Base-by-base conservation (phyloP, 2,113 vertebrate genomes). In the Todiramphus chloris region DNA sequence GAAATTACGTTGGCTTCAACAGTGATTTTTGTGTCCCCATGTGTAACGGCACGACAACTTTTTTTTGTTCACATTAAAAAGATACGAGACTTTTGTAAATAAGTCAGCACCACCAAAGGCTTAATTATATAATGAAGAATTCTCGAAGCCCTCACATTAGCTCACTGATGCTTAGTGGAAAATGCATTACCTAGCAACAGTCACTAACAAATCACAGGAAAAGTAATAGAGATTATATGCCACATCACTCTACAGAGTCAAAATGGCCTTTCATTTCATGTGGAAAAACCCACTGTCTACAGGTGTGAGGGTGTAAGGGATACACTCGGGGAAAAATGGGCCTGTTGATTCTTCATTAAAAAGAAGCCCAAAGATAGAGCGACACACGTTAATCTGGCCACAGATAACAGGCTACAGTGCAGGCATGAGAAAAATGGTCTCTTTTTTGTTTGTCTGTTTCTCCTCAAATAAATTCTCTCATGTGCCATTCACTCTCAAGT, bases 131-230 rank as follows among this genome's bases (percentile, higher is more conserved):
- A 98, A 97, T 93, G 88, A 96, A 95, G 93, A 74, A 64, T 87
- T 96, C 93, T 96, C 11, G 1, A 87, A 89, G 73, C 27, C 88
- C 93, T 95, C 96, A 92, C 78, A 87, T 97, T 96, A 97, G 92
- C 88, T 96, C 75, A 75, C 70, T 87, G 72, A 94, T 91, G 91
- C 94, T 96, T 94, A 93, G 86, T 84, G 86, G 83, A 87, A 93
- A 96, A 97, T 77, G 73, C 79, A 97, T 97, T 93, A 94, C 97
- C 93, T 98, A 98, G 98, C 97, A 98, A 97, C 96, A 78, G 93
- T 94, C 73, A 96, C 94, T 91, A 96, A 95, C 95, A 97, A 97
- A 97, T 86, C 62, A 58, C 80, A 95, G 60, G 85, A 91, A 94
- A 95, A 97, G 93, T 75, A 96, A 95, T 62, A 82, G 83, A 92